Evolutionary conservation across 2,113 vertebrate species (phyloP).

Genomic region (Gallinago jamesoni): DNA sequence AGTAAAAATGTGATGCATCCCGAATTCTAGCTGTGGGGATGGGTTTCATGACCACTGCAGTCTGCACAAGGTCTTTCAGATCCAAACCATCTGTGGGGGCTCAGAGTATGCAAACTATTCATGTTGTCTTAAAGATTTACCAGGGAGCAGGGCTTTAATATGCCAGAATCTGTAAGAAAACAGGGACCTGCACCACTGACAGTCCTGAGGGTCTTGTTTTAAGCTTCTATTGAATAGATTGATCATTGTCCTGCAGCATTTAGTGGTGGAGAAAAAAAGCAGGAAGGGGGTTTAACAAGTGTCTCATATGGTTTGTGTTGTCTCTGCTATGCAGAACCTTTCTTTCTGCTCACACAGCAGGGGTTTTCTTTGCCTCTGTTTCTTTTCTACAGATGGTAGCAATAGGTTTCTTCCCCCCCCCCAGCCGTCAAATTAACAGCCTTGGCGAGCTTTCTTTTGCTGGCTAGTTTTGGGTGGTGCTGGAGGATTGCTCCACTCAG

Average conservation of each 20-base stretch:
- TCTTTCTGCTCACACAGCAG: conserved; percentile 48
- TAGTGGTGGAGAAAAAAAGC: conserved; percentile 3
- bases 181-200: conserved; percentile 15
- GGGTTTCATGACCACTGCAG: conserved; percentile 26
- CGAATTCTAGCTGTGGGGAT: conserved; percentile 14
- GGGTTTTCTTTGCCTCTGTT: conserved; percentile 55
- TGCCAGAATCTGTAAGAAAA: conserved; percentile 21
- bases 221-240: conserved; percentile 27
- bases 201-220: conserved; percentile 41
- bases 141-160: neutral
- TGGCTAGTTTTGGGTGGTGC: conserved; percentile 60
- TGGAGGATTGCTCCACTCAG: conserved; percentile 52
- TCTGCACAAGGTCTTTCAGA: conserved; percentile 19
- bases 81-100: conserved; percentile 51
- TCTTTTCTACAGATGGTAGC: conserved; percentile 64
- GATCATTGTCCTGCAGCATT: conserved; percentile 27
- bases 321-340: conserved; percentile 47
- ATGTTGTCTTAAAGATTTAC: conserved; percentile 39
- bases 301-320: conserved; percentile 58
- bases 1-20: conserved; percentile 28
- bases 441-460: conserved; percentile 35
- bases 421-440: conserved; percentile 39
- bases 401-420: conserved; percentile 51
- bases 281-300: conserved; percentile 40
- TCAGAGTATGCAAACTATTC: conserved; percentile 28